Base-by-base conservation (phyloP, 53 echinoderm and acorn worm species). In the Zoroaster sp. region DNA sequence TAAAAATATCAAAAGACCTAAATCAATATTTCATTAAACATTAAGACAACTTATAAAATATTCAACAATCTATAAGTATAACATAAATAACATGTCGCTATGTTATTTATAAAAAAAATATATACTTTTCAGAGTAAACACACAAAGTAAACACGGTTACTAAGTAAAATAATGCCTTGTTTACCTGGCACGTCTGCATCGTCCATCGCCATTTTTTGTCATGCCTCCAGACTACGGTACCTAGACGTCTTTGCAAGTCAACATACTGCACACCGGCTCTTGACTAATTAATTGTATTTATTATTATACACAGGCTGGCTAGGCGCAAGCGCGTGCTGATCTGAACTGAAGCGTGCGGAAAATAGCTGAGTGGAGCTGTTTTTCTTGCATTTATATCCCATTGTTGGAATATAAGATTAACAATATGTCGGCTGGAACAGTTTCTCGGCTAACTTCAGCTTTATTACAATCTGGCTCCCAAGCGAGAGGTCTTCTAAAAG, bases 161-260 rank as follows among this genome's bases (percentile, higher is more conserved):
- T 43, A 88, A 76, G 88, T 68, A 65, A 88, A 72, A 72, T 44
- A 23, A 12, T 40, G 23, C 21, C 44, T 74, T 88, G 75, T 86
- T 91, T 92, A 92, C 92, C 92, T 73, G 92, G 92, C 49, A 92
- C 88, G 59, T 92, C 92, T 25, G 71, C 80, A 49, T 92, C 91
- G 81, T 92, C 92, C 5, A 88, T 81, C 82, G 92, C 85, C 92
- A 92, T 92, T 72, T 88, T 78, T n/a, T 32, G 5, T 42, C 4
- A 59, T 42, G 14, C 7, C 5, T 18, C 54, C 2, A 38, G 9
- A 3, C 41, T 2, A 33, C 43, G 40, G 42, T 66, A 67, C 42
- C 71, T 47, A 51, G 71, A 85, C 85, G 69, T 71, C 37, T 70
- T 5, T 6, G 23, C 1, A 0, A 17, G 6, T 51, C 5, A 18